These are phyloP conservation scores for Cladopsammia gracilis DNA, from an alignment of 64 coral and sea anemone species.

Conservation along the genomic window DNA sequence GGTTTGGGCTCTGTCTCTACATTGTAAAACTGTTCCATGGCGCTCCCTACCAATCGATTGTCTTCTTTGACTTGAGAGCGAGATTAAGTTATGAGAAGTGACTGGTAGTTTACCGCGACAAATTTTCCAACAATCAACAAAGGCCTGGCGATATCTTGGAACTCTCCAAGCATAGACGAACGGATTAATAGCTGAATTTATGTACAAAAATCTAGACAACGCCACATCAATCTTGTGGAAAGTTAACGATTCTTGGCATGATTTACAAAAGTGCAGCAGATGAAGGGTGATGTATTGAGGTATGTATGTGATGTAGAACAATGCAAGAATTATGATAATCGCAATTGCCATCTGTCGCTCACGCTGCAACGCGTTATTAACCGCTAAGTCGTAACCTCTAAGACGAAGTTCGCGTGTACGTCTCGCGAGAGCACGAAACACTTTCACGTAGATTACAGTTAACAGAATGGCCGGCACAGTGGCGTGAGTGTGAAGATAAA, in stretches of 20 bases:
- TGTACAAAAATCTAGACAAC: background rate
- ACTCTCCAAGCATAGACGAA: conserved; percentile 39
- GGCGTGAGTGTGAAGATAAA: conserved; percentile 40
- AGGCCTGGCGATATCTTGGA: conserved; percentile 7
- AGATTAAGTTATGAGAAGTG: background rate
- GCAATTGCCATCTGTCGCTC: conserved; percentile 6
- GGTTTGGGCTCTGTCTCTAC: background rate
- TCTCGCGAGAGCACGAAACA: conserved; percentile 35
- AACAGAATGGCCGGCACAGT: conserved; percentile 14
- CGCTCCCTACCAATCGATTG: background rate
- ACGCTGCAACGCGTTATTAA: background rate
- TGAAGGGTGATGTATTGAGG: conserved; percentile 28
- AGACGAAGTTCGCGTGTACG: background rate
- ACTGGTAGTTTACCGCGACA: background rate
- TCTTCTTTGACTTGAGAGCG: background rate
- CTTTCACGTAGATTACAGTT: conserved; percentile 10
- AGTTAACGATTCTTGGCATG: conserved; percentile 16
- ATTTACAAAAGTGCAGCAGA: conserved; percentile 4
- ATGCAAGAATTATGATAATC: background rate
- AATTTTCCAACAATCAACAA: conserved; percentile 7
- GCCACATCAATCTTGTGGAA: conserved; percentile 37
- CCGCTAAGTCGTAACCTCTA: background rate
- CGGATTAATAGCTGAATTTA: conserved; percentile 27
- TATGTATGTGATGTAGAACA: conserved; percentile 20
- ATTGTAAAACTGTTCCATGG: background rate